Evolutionary conservation across 1,140 invertebrate genomes (phyloP).

Genomic region (Hetaerina americana): DNA sequence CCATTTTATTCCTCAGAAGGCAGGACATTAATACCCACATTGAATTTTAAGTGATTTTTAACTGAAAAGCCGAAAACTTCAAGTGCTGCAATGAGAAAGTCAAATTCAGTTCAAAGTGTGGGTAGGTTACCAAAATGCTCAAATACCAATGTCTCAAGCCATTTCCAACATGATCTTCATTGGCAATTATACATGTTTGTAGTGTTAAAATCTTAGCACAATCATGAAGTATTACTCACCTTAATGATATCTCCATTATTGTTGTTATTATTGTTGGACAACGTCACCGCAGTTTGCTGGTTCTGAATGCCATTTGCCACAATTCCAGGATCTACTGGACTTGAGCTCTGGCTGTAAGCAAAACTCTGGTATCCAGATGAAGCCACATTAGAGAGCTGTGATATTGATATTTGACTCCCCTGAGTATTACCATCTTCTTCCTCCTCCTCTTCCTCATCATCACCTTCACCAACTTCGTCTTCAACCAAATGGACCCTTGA

Average conservation of each 20-base stretch:
- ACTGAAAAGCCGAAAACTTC: too few relatives aligned
- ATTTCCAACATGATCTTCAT: too few relatives aligned
- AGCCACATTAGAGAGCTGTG: constrained; percentile 66
- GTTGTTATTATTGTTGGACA: constrained; percentile 15
- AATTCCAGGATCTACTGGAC: constrained; percentile 60
- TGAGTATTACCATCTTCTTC: constrained; percentile 22
- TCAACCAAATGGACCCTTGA: not conserved
- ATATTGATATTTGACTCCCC: constrained; percentile 61
- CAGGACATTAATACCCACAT: too few relatives aligned
- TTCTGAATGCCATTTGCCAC: constrained; percentile 32
- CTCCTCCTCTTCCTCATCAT: not conserved
- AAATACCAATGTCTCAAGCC: too few relatives aligned
- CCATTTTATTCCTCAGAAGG: too few relatives aligned
- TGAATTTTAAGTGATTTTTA: too few relatives aligned
- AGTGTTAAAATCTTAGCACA: too few relatives aligned
- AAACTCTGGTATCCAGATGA: constrained; percentile 85
- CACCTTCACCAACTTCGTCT: not conserved
- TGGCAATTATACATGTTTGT: too few relatives aligned
- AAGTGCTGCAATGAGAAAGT: too few relatives aligned
- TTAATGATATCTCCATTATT: constrained; percentile 8
- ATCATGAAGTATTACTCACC: not conserved
- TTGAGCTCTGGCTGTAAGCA: constrained; percentile 78
- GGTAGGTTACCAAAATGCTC: too few relatives aligned
- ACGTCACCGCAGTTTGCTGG: constrained; percentile 7
- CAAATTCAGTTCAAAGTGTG: too few relatives aligned